These are phyloP conservation scores for Oncorhynchus kisutch DNA, from an alignment of 2,113 vertebrate species.

Conservation along the genomic window DNA sequence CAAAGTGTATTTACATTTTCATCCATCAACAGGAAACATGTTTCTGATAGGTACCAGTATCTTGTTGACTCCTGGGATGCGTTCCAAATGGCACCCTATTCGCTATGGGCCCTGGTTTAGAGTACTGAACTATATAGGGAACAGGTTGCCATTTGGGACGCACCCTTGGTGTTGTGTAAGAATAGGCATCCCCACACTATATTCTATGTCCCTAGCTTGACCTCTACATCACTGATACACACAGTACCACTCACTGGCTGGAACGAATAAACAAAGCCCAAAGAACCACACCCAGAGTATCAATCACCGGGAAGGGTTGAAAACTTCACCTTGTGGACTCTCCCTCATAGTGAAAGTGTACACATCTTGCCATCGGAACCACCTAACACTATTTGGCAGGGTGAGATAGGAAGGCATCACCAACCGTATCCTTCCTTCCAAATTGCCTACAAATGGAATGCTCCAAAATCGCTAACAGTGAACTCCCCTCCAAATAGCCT, in stretches of 20 bases:
- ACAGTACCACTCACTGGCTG: constrained; percentile 4
- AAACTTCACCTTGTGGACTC: not conserved
- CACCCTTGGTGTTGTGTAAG: not conserved
- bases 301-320: not conserved
- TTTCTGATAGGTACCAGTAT: not conserved
- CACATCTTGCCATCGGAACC: not conserved
- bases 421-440: not conserved
- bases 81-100: not conserved
- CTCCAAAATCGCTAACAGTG: not conserved
- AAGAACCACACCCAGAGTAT: not conserved
- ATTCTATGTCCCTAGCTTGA: not conserved
- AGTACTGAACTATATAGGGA: too few species aligned
- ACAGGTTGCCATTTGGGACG: too few species aligned
- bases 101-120: too few species aligned
- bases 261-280: not conserved
- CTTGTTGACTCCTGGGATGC: not conserved
- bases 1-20: not conserved
- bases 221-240: not conserved
- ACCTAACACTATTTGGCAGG: not conserved
- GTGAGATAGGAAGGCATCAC: not conserved
- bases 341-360: not conserved
- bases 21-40: not conserved
- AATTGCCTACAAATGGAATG: constrained; percentile 1
- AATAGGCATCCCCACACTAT: not conserved
- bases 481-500: not conserved